Base-by-base conservation (phyloP, 2,888 invertebrate species). In the Pollenia amentaria region DNA sequence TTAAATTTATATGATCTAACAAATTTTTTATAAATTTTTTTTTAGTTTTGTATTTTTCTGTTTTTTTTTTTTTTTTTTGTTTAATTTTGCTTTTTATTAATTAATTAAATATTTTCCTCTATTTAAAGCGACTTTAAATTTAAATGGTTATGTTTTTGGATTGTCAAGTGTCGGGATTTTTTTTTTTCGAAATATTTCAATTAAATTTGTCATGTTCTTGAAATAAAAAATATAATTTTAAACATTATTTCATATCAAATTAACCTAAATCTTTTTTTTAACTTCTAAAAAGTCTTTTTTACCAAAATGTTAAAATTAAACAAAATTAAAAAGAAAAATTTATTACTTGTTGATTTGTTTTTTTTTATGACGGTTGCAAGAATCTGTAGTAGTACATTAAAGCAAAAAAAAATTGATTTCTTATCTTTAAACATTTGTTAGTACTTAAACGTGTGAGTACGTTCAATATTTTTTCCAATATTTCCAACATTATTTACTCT, bases 341-440 rank as follows among this genome's bases (percentile, higher is more conserved):
- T 29, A 46, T 73, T 48, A 62, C 18, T 51, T 53, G 21, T 60
- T 76, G 29, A 18, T 14, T 40, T 79, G 40, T 78, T 57, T 73
- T 42, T 16, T 65, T 46, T 2, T 67, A 14, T 38, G 12, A 12
- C 44, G 14, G 16, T 53, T 40, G 51, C 16, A 18, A 65, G 42
- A 67, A 76, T 21, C 21, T 76, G 42, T 57, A 2, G 65, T 46
- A 57, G 53, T 77, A 14, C 14, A 38, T 21, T 18, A 12, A 51
- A 51, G 7, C 29, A 57, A 21, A 29, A 57, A 57, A 29, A 57
- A 38, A 21, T 12, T 14, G 29, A 40, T 60, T 72, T 42, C 38
- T 80, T 80, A 80, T 80, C 80, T 72, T 64, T 65, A 55, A 46
- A 65, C 64, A 70, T 70, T 69, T 67, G 67, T 78, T 69, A 14